Base-by-base conservation (phyloP, 2,888 invertebrate species). In the Sisyra terminalis region DNA sequence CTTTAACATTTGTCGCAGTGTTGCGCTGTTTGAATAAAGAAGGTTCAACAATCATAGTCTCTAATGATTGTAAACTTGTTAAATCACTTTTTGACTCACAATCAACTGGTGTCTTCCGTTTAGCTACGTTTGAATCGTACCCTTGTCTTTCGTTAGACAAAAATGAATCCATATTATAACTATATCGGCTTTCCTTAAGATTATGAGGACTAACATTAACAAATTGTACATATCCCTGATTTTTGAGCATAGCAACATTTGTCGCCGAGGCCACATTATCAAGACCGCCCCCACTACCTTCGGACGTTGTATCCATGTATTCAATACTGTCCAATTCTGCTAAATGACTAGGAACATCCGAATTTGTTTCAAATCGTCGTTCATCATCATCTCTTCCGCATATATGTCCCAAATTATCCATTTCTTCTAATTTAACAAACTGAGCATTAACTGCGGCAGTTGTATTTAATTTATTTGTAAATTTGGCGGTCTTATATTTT, bases 221-320 rank as follows among this genome's bases (percentile, higher is more conserved):
- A 52, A 79, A 76, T 51, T 78, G 70, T 36, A 78, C 66, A 52
- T 79, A 80, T 1, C 79, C 78, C 15, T 74, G 69, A 57, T 78
- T 78, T 46, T 69, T 69, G 10, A 71, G 51, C 43, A 66, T 47
- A 1, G 67, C 65, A 37, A 67, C 60, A 46, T 72, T 72, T 1
- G 66, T 63, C 29, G 66, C 65, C 3, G 71, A 70, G 40, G 63
- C 58, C 29, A 70, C 61, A 10, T 70, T 72, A 51, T 79, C 82
- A 3, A 78, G 59, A 42, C 51, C 66, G 40, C 51, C 66, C 11
- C 78, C 72, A 14, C 79, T 73, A n/a, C 81, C 82, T 54, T 83
- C 84, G 0, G 81, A 85, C 1, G 85, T 86, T 0, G 85, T 85
- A 55, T 89, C 89, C 68, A 84, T 87, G 55, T 81, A 89, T 55